Evolutionary conservation across 2,888 invertebrate species (phyloP), one percentile per base, ranked within the genome.

Genomic region (Epiblema foenella): DNA sequence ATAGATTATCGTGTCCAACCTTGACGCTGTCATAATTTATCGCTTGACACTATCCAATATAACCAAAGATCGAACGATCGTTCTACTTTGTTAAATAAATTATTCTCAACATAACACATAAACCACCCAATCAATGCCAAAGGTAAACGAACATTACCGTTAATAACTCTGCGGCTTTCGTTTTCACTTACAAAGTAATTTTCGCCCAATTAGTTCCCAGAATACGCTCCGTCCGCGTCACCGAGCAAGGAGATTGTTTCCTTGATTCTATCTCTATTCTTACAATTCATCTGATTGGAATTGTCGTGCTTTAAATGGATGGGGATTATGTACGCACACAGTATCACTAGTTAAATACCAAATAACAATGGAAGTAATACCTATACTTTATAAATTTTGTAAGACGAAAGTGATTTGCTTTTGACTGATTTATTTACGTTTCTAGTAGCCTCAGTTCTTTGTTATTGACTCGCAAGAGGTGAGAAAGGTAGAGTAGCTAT

Each of bases 161-260:
- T 69, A 69, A 69, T 73, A 73, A 68, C 70, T 60, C 62, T 17
- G 42, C 46, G 77, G 77, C 77, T 76, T 81, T 81, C 78, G 77
- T 81, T 81, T 82, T 81, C 82, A 83, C 83, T 84, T 80, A 82
- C 81, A 81, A 80, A 80, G 87, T 89, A 88, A 89, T 90, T 83
- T 80, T 88, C 85, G 83, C 81, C 85, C 90, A 90, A 91, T 91
- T 91, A 90, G 84, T 80, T 82, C 82, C 81, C 79, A 84, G 85
- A 85, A 82, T 86, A 84, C 87, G 82, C 78, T 80, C 80, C 79
- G 71, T 76, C 77, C 84, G 87, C 86, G 81, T 85, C 86, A 85
- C 82, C 88, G 85, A 80, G 77, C 86, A 79, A 77, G 80, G 84
- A 88, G 85, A 90, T 88, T 90, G 86, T 83, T 81, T 81, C 80